A percentile compares a stretch with the other conserved stretches of the same genome.
phyloP scores from a whole-genome alignment of 2,888 invertebrate genomes.

The Dioctria linearis region DNA sequence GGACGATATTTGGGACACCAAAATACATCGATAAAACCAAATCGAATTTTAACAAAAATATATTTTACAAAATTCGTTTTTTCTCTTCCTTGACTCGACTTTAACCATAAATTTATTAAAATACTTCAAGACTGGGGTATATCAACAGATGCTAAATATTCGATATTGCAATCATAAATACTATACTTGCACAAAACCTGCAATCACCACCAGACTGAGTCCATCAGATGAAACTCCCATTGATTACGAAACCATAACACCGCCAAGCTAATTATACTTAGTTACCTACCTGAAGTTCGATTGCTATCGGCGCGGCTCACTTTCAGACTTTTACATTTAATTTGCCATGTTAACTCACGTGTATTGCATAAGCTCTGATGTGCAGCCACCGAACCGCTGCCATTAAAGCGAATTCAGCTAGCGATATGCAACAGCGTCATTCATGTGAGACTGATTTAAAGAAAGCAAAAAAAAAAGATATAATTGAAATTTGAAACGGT shows the following conservation, averaged over 20 bases:
- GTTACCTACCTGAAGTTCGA: too few relatives aligned
- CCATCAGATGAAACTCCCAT: background rate
- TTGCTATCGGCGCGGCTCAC: background rate
- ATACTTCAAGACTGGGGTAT: too few relatives aligned
- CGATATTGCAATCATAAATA: background rate
- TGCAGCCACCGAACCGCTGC: background rate
- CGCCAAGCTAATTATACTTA: background rate
- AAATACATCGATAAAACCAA: too few relatives aligned
- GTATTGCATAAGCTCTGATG: conserved; percentile 6
- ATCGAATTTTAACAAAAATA: too few relatives aligned
- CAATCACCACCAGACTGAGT: background rate
- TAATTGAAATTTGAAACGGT: conserved; percentile 34
- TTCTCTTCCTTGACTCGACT: too few relatives aligned
- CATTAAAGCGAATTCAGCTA: conserved; percentile 11
- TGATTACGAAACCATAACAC: background rate
- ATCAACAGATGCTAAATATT: too few relatives aligned
- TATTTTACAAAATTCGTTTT: too few relatives aligned
- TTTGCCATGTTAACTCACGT: background rate
- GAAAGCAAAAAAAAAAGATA: background rate
- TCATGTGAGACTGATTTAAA: conserved; percentile 17
- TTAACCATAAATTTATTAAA: too few relatives aligned
- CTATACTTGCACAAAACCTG: background rate
- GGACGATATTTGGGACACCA: too few relatives aligned
- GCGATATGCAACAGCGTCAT: background rate
- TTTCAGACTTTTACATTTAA: conserved; percentile 5